Conservation (phyloP, 2,113 vertebrate species). For the Istiophorus platypterus region DNA sequence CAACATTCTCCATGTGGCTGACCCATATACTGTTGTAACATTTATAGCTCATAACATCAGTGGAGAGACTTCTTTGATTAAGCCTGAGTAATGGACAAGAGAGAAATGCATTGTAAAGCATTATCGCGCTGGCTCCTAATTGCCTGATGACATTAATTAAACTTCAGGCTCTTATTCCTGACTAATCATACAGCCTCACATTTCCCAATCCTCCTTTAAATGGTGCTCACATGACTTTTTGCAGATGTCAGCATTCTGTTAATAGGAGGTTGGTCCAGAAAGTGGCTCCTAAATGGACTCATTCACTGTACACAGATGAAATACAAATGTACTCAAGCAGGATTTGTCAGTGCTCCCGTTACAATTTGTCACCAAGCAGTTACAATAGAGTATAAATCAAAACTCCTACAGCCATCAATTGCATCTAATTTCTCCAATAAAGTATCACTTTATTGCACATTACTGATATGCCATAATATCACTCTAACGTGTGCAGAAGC, state of each 20-base stretch:
- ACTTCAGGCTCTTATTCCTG: slow-evolving; percentile 78
- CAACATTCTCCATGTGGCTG: slow-evolving; percentile 49
- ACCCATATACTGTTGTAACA: slow-evolving; percentile 60
- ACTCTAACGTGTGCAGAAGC: slow-evolving; percentile 35
- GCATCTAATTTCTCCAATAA: slow-evolving; percentile 60
- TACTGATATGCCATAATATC: slow-evolving; percentile 50
- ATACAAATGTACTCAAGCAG: slow-evolving; percentile 40
- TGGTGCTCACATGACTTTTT: slow-evolving; percentile 61
- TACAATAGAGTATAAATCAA: slow-evolving; percentile 62
- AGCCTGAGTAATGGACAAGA: slow-evolving; percentile 78
- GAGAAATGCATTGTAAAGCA: slow-evolving; percentile 79
- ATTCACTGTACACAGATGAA: slow-evolving; percentile 47
- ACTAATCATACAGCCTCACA: slow-evolving; percentile 68
- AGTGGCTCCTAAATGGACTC: slow-evolving; percentile 66
- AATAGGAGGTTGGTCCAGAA: slow-evolving; percentile 65
- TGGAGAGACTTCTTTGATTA: slow-evolving; percentile 75
- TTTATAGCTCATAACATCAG: slow-evolving; percentile 74
- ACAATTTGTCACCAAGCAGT: slow-evolving; percentile 60
- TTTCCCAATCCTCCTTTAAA: slow-evolving; percentile 62
- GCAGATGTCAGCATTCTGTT: slow-evolving; percentile 76
- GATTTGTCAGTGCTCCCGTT: slow-evolving; percentile 53
- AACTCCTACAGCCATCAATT: slow-evolving; percentile 56
- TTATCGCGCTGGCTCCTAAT: slow-evolving; percentile 72
- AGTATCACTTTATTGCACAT: slow-evolving; percentile 66
- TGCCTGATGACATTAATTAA: slow-evolving; percentile 85